Conservation (phyloP, 1,140 invertebrate species). For the Musca vetustissima region DNA sequence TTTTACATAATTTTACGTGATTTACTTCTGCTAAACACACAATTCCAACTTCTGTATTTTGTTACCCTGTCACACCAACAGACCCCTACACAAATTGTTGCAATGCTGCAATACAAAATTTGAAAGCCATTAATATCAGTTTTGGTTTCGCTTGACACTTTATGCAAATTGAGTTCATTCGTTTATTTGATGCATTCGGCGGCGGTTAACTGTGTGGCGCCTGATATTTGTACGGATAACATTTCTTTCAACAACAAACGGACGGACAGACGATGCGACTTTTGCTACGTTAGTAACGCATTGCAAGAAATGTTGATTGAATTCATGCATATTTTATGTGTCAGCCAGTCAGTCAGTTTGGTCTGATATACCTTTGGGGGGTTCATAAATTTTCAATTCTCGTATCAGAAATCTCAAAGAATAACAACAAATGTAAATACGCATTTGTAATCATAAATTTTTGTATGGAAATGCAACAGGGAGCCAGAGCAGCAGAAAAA, state of each 20-base stretch:
- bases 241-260: background rate
- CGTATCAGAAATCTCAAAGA: constrained; percentile 17
- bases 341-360: background rate
- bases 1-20: constrained; percentile 17
- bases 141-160: background rate
- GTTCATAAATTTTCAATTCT: constrained; percentile 21
- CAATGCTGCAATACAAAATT: background rate
- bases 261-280: background rate
- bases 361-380: background rate
- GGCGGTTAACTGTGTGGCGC: constrained; percentile 13
- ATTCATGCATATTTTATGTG: constrained; percentile 6
- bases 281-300: too few species aligned
- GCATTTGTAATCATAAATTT: too few species aligned
- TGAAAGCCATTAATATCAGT: background rate
- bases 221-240: background rate
- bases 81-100: background rate
- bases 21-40: background rate
- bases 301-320: constrained; percentile 3
- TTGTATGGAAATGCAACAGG: too few species aligned
- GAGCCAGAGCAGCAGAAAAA: too few species aligned
- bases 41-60: background rate
- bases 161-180: constrained; percentile 6
- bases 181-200: background rate
- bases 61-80: background rate
- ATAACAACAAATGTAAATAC: too few species aligned